These are phyloP conservation scores for Parauchenoglanis punctatus DNA, from an alignment of 2,797 vertebrate species.

Conservation along the genomic window DNA sequence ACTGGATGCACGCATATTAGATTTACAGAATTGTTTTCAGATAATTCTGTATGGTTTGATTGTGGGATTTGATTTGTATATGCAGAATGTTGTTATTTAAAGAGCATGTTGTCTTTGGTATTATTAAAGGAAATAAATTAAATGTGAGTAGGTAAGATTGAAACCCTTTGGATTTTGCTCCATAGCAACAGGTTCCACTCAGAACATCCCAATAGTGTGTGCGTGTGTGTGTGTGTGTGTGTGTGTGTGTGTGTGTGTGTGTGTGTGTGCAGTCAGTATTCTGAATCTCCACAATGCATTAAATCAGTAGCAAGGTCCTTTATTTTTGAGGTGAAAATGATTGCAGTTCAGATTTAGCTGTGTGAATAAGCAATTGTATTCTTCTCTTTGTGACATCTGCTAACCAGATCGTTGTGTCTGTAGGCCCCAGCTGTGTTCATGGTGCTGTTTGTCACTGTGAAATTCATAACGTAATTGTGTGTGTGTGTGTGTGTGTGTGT, in stretches of 20 bases:
- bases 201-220: neutral
- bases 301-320: neutral
- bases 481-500: neutral
- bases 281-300: neutral
- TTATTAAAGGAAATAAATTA: neutral
- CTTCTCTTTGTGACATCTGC: conserved; percentile 23
- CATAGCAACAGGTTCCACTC: neutral
- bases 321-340: neutral
- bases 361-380: conserved; percentile 33
- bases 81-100: neutral
- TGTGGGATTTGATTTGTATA: neutral
- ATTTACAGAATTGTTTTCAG: neutral
- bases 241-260: neutral
- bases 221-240: neutral
- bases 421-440: conserved; percentile 50
- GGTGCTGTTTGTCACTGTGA: conserved; percentile 23
- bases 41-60: neutral
- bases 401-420: conserved; percentile 31
- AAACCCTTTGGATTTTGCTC: neutral
- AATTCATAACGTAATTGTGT: neutral
- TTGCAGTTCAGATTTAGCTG: conserved; percentile 33
- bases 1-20: neutral
- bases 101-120: neutral
- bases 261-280: neutral
- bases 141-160: neutral